A percentile compares a stretch with the other conserved stretches of the same genome.
These are phyloP conservation scores for Keiferia lycopersicella DNA, from an alignment of 2,888 invertebrate genomes.

Conservation along the genomic window DNA sequence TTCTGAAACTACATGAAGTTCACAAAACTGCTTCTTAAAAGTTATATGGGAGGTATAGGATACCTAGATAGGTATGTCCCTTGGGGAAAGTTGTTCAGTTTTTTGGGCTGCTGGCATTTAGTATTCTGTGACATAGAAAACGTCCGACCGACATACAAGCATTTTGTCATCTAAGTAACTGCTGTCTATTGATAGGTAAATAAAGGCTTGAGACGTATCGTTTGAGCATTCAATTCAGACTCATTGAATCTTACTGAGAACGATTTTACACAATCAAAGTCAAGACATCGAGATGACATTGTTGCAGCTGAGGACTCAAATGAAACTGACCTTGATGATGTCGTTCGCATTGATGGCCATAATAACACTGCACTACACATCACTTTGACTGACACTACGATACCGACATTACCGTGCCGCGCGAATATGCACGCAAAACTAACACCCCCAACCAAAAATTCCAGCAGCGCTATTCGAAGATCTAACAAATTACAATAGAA, in stretches of 20 bases:
- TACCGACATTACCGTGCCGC: constrained; percentile 45
- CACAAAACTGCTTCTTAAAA: too few species aligned
- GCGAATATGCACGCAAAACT: constrained; percentile 59
- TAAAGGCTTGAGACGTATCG: constrained; percentile 44
- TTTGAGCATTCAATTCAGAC: constrained; percentile 39
- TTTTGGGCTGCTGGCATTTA: too few species aligned
- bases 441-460: constrained; percentile 53
- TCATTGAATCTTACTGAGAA: constrained; percentile 27
- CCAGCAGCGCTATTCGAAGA: constrained; percentile 56
- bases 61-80: too few species aligned
- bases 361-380: constrained; percentile 1
- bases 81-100: too few species aligned
- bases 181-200: constrained; percentile 50
- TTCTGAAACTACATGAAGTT: too few species aligned
- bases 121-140: too few species aligned
- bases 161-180: constrained; percentile 14
- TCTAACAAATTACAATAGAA: constrained; percentile 72
- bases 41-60: too few species aligned
- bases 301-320: background rate
- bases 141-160: background rate
- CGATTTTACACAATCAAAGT: constrained; percentile 18
- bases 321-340: constrained; percentile 8
- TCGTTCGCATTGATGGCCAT: background rate
- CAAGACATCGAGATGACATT: background rate
- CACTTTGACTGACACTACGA: background rate